Base-by-base conservation (phyloP, 1,140 invertebrate genomes). In the Drosophila repleta region DNA sequence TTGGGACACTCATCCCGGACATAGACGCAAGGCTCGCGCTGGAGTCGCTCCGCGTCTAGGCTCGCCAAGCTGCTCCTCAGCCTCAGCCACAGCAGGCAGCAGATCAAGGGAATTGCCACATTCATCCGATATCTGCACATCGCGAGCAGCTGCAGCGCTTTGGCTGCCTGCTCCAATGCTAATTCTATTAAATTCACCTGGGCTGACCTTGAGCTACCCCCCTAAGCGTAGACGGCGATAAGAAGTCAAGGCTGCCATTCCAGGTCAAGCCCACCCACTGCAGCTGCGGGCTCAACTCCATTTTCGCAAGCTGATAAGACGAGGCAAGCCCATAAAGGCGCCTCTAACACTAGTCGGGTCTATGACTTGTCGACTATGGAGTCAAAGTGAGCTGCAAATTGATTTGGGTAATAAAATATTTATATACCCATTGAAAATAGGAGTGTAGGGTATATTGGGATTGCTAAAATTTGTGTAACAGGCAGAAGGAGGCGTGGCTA, bases 1-100 rank as follows among this genome's bases (percentile, higher is more conserved):
- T 90, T 91, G 15, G 90, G 90, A 48, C 90, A 91, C 13, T 70
- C 37, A 8, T 76, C 52, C 6, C 79, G 52, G 8, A 66, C 84
- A 18, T 79, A 79, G 1, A 79, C 26, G 37, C 83, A 88, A 7
- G 65, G 49, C 15, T 79, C 79, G 4, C 65, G 75, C 11, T 65
- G 62, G 35, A 85, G 61, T 8, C 65, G 64, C 3, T 48, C 63
- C 18, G 57, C 29, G 26, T 69, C 49, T 15, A 20, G 26, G 11
- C 74, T 61, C 24, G 49, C 45, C 2, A 24, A 7, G 7, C 20
- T 35, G 13, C 46, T 52, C 13, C 20, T 35, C 15, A 58, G 20
- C 13, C 20, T 35, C 15, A 58, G 20, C n/a, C 37, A 2, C 2
- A 61, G 7, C 26, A 37, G 10, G 18, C 48, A 32, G 18, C 24